Evolutionary conservation across 2,888 invertebrate genomes (phyloP), one percentile per base, ranked within the genome.

Genomic region (Xestobium rufovillosum): DNA sequence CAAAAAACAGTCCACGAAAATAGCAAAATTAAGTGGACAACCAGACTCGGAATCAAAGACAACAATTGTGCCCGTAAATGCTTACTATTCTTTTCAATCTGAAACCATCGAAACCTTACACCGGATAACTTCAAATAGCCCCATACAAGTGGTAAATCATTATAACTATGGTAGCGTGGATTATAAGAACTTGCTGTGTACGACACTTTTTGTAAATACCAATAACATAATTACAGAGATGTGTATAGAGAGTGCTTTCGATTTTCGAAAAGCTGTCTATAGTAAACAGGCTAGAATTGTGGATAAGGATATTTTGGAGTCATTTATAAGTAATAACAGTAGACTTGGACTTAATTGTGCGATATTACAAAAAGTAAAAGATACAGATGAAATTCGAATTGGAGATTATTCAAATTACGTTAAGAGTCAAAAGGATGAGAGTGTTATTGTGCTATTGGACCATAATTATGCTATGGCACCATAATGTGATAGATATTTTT

Each of bases 161-260:
- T 4, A 13, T 1, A 30, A 30, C 15, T 4, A 14, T 3, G 10
- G 4, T 9, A 32, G 32, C 8, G 9, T 14, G 2, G 13, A 32
- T 6, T 9, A 16, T 6, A 1, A 17, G 11, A 16, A n/a, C n/a
- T n/a, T n/a, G n/a, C n/a, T n/a, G n/a, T n/a, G n/a, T n/a, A n/a
- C n/a, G n/a, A n/a, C n/a, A n/a, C n/a, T 32, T 11, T 25, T 32
- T 19, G 10, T 32, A 8, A 32, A 13, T 25, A 11, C 32, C 4
- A 32, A 19, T 23, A 10, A 15, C 11, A 12, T 32, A 1, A 17
- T 19, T 4, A 32, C 32, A 12, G 19, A 9, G 11, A 32, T 32
- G 32, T 32, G 16, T 25, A 15, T 32, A 19, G 11, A 32, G 6
- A 14, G 10, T 17, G 15, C 19, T 23, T 19, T 19, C 6, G 10